Base-by-base conservation (phyloP, 2,113 vertebrate species). In the Colinus virginianus region DNA sequence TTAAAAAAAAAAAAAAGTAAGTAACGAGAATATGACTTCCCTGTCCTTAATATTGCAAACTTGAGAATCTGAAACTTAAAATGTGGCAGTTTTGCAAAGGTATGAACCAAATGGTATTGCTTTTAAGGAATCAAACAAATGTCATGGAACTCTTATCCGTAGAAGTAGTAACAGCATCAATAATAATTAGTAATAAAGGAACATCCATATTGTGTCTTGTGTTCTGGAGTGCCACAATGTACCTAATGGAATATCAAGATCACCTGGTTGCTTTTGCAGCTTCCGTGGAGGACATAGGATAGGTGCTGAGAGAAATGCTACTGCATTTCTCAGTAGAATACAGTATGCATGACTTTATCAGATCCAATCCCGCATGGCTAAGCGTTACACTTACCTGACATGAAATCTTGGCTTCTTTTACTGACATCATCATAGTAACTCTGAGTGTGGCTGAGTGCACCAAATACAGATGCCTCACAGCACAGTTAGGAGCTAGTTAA, bases 121-220 rank as follows among this genome's bases (percentile, higher is more conserved):
- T 84, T 14, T 34, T 82, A 62, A 55, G 88, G 58, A 77, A 67
- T 14, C 8, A 72, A 53, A 69, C 32, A 7, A 40, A 23, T 53
- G 11, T n/a, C 25, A 43, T 1, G n/a, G 51, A 83, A 32, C 18
- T 36, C 9, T 53, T 59, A 43, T 63, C 8, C 38, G 53, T 63
- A 77, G 45, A 87, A 87, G 72, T 53, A 68, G 45, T 45, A 74
- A 25, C 5, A 58, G 62, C 32, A 28, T 21, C 28, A 51, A 14
- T 19, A 66, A 30, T 5, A 69, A 26, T 12, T 12, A 25, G 11
- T 19, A 42, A 11, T 21, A 55, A 72, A 84, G 46, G 40, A 78
- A 34, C 7, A 15, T 70, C 74, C 1, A 1, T 26, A 16, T 34
- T 0, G 0, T 2, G 0, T 75, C 34, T 63, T 2, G 1, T 11